Evolutionary conservation across 2,888 invertebrate genomes (phyloP).

Genomic region (Perizoma affinitatum): DNA sequence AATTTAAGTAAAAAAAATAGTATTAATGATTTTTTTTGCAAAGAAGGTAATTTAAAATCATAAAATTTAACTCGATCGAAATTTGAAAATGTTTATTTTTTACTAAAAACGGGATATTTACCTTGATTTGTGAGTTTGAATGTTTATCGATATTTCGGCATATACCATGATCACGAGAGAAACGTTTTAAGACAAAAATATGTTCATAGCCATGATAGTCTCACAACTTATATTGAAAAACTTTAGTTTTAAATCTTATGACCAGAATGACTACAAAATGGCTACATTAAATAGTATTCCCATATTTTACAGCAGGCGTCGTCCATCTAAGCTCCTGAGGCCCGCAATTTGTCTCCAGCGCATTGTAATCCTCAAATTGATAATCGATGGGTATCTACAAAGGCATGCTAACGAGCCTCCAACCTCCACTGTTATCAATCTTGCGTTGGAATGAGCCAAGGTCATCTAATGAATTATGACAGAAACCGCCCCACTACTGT

Average conservation of each 20-base stretch:
- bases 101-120: too few species aligned
- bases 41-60: too few species aligned
- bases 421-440: constrained; percentile 57
- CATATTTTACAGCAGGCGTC: constrained; percentile 43
- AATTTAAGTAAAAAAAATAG: too few species aligned
- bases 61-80: too few species aligned
- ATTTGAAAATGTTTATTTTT: too few species aligned
- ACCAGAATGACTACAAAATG: neutral
- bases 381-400: constrained; percentile 66
- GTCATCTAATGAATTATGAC: constrained; percentile 47
- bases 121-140: too few species aligned
- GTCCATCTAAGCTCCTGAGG: constrained; percentile 46
- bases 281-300: constrained; percentile 13
- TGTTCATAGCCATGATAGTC: too few species aligned
- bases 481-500: constrained; percentile 44
- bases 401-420: constrained; percentile 60
- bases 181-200: too few species aligned
- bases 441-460: constrained; percentile 52
- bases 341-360: constrained; percentile 60
- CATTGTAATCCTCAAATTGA: constrained; percentile 64
- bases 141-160: too few species aligned
- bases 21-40: too few species aligned
- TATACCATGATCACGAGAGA: too few species aligned
- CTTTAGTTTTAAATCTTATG: neutral
- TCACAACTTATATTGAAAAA: too few species aligned